Percentiles rank a stretch among this genome's conserved stretches.
phyloP scores from a whole-genome alignment of 2,888 invertebrate species.

The Didymodactylos carnosus region DNA sequence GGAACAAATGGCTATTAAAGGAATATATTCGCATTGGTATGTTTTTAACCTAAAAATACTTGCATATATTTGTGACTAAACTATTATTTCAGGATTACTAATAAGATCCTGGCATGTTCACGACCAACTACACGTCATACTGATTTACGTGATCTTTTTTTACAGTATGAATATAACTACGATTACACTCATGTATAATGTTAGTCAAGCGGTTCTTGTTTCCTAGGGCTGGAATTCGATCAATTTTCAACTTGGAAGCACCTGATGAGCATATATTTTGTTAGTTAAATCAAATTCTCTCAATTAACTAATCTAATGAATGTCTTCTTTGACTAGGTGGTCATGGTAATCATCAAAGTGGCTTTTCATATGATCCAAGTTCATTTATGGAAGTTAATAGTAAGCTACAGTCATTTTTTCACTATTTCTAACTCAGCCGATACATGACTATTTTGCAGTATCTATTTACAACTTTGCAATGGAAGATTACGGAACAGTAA shows the following conservation, averaged over 20 bases:
- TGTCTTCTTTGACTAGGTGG: too few relatives aligned
- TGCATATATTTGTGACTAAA: neutral
- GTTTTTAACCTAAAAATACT: neutral
- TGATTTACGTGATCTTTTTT: neutral
- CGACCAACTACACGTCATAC: neutral
- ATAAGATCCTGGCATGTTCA: constrained; percentile 9
- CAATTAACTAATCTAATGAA: too few relatives aligned
- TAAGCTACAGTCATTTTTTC: neutral
- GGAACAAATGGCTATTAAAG: constrained; percentile 11
- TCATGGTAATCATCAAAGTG: constrained; percentile 4
- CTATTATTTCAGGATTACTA: constrained; percentile 3
- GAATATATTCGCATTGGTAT: constrained; percentile 13
- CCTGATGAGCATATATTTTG: constrained; percentile 13
- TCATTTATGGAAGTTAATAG: neutral
- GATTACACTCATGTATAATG: neutral
- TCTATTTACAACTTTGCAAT: constrained; percentile 11
- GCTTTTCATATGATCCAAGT: constrained; percentile 14
- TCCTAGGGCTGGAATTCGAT: constrained; percentile 10
- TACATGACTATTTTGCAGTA: neutral
- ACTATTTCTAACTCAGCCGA: neutral
- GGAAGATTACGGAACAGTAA: constrained; percentile 7
- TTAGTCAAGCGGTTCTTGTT: neutral
- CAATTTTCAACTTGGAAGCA: constrained; percentile 13
- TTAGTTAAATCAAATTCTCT: too few relatives aligned
- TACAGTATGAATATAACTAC: neutral